These are phyloP conservation scores for Hyalella azteca DNA, from an alignment of 2,888 invertebrate species.

Conservation along the genomic window DNA sequence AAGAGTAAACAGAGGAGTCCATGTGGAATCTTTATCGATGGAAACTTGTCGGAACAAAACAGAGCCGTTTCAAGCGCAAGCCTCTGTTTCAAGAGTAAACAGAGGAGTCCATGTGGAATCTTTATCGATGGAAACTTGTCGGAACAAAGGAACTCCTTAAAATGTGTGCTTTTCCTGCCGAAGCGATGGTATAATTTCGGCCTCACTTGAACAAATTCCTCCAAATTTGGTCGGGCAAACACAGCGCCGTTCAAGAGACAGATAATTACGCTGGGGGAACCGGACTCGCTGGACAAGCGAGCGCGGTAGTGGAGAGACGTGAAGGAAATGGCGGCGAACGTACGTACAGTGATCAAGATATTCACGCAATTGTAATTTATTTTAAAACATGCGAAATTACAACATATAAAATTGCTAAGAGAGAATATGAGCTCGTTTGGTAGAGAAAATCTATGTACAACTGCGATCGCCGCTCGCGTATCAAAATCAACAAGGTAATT, in stretches of 20 bases:
- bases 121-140: background rate
- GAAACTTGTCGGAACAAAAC: background rate
- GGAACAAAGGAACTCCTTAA: background rate
- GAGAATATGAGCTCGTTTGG: too few relatives aligned
- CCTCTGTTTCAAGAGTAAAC: slow-evolving; percentile 16
- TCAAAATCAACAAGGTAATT: too few relatives aligned
- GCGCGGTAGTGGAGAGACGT: too few relatives aligned
- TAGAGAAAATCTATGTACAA: too few relatives aligned
- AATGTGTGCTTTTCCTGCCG: background rate
- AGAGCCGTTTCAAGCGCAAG: background rate
- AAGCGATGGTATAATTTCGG: slow-evolving; percentile 13
- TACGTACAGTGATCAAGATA: too few relatives aligned
- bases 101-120: background rate
- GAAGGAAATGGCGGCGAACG: too few relatives aligned
- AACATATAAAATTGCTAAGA: too few relatives aligned
- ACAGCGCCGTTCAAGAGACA: background rate
- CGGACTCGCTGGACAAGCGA: background rate
- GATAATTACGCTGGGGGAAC: background rate
- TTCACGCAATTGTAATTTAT: too few relatives aligned
- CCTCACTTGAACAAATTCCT: slow-evolving; percentile 14
- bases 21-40: background rate
- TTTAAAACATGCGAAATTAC: too few relatives aligned
- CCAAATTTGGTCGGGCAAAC: slow-evolving; percentile 19
- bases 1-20: background rate
- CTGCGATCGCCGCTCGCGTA: too few relatives aligned